Conservation (phyloP, 2,888 invertebrate genomes). For the Macroteleia sp. region DNA sequence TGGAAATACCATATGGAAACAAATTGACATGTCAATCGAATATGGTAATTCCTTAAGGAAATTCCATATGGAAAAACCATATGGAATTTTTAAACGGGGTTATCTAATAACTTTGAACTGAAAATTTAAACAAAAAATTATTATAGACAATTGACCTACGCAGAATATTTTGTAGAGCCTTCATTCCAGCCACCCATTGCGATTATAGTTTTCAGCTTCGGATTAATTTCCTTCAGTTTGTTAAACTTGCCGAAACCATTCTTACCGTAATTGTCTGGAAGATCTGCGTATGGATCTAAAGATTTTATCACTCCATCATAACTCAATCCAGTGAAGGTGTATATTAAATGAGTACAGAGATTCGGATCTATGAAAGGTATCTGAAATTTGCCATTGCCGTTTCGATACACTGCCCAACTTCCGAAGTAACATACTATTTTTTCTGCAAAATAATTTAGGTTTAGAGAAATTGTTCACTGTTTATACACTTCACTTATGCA, state of each 20-base stretch:
- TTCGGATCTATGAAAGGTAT: conserved; percentile 88
- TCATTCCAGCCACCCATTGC: conserved; percentile 90
- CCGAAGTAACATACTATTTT: conserved; percentile 90
- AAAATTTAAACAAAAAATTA: too few relatives aligned
- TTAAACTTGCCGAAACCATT: conserved; percentile 85
- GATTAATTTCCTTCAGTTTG: conserved; percentile 85
- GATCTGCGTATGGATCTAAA: conserved; percentile 87
- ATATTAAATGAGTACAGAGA: conserved; percentile 90
- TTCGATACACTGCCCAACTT: conserved; percentile 90
- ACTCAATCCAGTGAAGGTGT: conserved; percentile 88
- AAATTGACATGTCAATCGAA: too few relatives aligned
- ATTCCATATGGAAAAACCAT: too few relatives aligned
- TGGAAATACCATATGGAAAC: too few relatives aligned
- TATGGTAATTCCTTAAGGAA: too few relatives aligned
- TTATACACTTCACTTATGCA: background rate
- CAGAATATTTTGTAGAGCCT: conserved; percentile 86
- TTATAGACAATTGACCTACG: conserved; percentile 84
- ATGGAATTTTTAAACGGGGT: too few relatives aligned
- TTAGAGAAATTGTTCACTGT: too few relatives aligned
- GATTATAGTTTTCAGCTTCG: conserved; percentile 86
- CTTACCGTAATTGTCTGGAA: conserved; percentile 84
- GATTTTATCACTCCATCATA: conserved; percentile 85
- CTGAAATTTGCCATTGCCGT: conserved; percentile 87
- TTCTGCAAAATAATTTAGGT: conserved; percentile 84
- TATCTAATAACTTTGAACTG: too few relatives aligned